Percentiles rank a stretch among this genome's conserved stretches.
Conservation (phyloP, 2,888 invertebrate species). For the Cinara cedri region DNA sequence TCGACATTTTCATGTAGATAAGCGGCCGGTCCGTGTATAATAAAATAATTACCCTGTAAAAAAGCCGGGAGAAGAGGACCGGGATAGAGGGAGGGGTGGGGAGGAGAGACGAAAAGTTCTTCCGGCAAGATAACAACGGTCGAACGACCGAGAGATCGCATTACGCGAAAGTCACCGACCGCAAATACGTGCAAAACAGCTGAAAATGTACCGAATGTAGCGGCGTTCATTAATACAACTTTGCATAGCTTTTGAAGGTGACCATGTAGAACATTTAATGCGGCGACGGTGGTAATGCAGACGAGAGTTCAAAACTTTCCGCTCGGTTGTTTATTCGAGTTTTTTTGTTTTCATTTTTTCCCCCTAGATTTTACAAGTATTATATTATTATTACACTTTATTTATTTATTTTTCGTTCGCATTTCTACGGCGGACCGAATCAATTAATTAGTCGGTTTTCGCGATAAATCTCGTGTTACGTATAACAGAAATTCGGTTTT, state of each 20-base stretch:
- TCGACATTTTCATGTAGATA: no score
- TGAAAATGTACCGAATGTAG: slow-evolving; percentile 20
- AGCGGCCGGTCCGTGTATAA: no score
- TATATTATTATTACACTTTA: background rate
- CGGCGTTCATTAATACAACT: slow-evolving; percentile 43
- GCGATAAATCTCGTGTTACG: no score
- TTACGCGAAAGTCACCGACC: slow-evolving; percentile 36
- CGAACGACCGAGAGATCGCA: slow-evolving; percentile 46
- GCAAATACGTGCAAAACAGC: slow-evolving; percentile 19
- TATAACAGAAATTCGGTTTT: no score
- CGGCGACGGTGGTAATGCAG: slow-evolving; percentile 5
- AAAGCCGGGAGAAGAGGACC: background rate
- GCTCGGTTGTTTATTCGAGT: slow-evolving; percentile 17
- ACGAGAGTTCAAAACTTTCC: slow-evolving; percentile 25
- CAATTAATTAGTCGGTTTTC: no score
- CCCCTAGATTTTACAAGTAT: background rate
- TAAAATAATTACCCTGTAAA: no score
- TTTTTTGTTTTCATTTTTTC: background rate
- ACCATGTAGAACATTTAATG: slow-evolving; percentile 50
- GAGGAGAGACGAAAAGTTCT: slow-evolving; percentile 6
- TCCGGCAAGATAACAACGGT: slow-evolving; percentile 35
- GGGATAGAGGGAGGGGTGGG: no score
- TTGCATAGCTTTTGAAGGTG: slow-evolving; percentile 42
- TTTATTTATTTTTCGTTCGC: background rate
- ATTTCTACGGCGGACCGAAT: no score